Base-by-base conservation (phyloP, 2,797 vertebrate species). In the Pangasius larnaudii region DNA sequence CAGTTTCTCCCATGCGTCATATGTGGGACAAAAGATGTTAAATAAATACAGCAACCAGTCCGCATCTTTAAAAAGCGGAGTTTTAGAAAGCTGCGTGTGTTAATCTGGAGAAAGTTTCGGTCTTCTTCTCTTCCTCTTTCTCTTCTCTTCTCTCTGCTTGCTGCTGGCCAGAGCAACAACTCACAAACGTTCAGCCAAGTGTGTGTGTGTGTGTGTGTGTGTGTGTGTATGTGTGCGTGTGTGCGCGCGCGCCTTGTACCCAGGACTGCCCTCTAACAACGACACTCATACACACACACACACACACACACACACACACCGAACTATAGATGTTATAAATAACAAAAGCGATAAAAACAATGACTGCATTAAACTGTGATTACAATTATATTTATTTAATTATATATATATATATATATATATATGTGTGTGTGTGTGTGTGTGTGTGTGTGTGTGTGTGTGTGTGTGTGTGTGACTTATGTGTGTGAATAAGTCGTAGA, bases 121-220 rank as follows among this genome's bases (percentile, higher is more conserved):
- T 46, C 46, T 46, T 30, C 22, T n/a, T 46, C 46, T 46, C 46
- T 46, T 46, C 46, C 77, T 5, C 16, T 49, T 49, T 53, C 87
- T 30, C 30, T 65, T 46, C 46, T 30, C 22, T 49, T 67, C 87
- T 30, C 30, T 65, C 39, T 24, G 8, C 46, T n/a, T 42, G 63
- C 71, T 88, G 89, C 84, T 61, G 85, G 87, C 85, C 88, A 79
- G 86, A 91, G 87, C 51, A 67, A 74, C 88, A 39, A 71, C 53
- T 59, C 75, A 49, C 85, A 65, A 61, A 67, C 87, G 75, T 85
- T 86, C 80, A 56, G 71, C 75, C 63, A 86, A 86, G 90, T 91
- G 91, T 89, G 92, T 90, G 92, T 92, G 90, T 81, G 86, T 77
- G 77, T 75, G 30, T 30, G 79, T 16, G 79, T 42, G 79, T 49